Conservation (phyloP, 2,113 vertebrate species). For the Nerophis ophidion region DNA sequence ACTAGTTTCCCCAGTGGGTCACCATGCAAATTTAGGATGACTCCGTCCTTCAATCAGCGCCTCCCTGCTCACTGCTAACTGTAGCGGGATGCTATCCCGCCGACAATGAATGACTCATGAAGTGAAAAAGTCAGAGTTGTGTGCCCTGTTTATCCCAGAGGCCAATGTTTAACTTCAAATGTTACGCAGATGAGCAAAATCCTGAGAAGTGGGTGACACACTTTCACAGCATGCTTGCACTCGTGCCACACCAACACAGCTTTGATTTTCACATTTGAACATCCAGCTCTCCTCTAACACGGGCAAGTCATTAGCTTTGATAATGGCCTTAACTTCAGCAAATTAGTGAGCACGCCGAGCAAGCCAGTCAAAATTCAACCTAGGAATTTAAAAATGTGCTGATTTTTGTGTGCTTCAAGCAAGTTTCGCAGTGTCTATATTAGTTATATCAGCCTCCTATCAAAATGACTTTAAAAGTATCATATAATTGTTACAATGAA, state of each 20-base stretch:
- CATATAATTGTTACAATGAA: too few relatives aligned
- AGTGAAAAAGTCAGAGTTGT: conserved; percentile 30
- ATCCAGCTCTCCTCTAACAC: neutral
- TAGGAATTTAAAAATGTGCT: too few relatives aligned
- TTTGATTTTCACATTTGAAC: neutral
- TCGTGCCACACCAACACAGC: neutral
- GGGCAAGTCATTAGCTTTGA: too few relatives aligned
- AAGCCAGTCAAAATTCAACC: too few relatives aligned
- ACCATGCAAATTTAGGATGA: conserved; percentile 41
- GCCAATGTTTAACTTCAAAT: conserved; percentile 24
- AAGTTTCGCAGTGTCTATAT: too few relatives aligned
- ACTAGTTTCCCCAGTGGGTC: conserved; percentile 33
- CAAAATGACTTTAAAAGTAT: too few relatives aligned
- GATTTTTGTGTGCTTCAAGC: too few relatives aligned
- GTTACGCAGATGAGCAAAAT: conserved; percentile 17
- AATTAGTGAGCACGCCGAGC: too few relatives aligned
- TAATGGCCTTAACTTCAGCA: too few relatives aligned
- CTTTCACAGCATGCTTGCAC: conserved; percentile 1
- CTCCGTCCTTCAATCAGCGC: conserved; percentile 32
- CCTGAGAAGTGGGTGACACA: conserved; percentile 8
- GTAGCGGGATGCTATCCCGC: conserved; percentile 40
- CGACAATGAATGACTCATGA: conserved; percentile 44
- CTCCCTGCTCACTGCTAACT: conserved; percentile 7
- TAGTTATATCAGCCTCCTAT: too few relatives aligned
- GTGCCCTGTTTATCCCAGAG: conserved; percentile 35